phyloP scores from a whole-genome alignment of 2,888 invertebrate species.

The Hyposoter dolosus region DNA sequence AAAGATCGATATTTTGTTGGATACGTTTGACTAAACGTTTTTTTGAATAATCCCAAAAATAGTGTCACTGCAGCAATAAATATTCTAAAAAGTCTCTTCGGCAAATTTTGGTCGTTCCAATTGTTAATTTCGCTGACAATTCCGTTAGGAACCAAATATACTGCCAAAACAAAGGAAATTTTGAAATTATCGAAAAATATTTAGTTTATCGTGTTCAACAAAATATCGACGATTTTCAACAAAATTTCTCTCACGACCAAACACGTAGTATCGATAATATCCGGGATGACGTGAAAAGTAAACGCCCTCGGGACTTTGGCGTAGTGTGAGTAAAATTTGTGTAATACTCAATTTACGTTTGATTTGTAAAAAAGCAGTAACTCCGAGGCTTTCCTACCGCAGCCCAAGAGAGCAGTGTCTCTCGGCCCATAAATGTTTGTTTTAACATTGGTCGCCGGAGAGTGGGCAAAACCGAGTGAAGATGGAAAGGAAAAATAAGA shows the following conservation, averaged over 20 bases:
- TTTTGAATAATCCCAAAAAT: no score
- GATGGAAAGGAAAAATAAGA: conserved; percentile 59
- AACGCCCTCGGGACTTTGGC: neutral
- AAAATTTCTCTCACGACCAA: neutral
- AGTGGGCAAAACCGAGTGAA: conserved; percentile 25
- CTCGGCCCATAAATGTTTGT: conserved; percentile 51
- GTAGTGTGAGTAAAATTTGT: conserved; percentile 35
- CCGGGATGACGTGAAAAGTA: conserved; percentile 1
- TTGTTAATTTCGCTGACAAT: no score
- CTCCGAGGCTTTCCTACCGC: conserved; percentile 3
- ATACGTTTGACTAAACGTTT: no score
- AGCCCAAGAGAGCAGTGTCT: neutral
- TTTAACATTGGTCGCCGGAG: conserved; percentile 10
- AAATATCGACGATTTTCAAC: no score
- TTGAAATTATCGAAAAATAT: no score
- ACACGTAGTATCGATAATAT: neutral
- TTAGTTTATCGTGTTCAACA: no score
- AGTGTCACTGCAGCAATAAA: no score
- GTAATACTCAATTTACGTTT: conserved; percentile 33
- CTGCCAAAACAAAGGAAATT: no score
- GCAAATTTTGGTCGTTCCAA: no score
- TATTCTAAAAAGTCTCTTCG: no score
- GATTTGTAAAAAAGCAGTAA: conserved; percentile 41
- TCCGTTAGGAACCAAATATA: no score
- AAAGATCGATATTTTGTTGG: no score